These are phyloP conservation scores for Aramus guarauna DNA, from an alignment of 2,113 vertebrate genomes.

Conservation along the genomic window DNA sequence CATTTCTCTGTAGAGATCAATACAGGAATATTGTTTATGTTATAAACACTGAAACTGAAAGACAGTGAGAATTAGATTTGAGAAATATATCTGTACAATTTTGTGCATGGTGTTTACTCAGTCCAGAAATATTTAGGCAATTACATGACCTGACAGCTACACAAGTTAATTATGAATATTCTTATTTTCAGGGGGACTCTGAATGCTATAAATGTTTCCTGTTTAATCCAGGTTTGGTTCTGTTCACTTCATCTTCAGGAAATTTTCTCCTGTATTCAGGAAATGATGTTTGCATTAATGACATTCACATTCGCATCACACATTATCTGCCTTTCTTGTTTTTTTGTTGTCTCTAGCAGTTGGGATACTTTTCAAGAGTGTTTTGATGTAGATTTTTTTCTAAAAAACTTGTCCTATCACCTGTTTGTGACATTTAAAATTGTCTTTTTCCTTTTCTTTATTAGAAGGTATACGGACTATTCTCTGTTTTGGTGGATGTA, in stretches of 20 bases:
- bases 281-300: background rate
- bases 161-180: background rate
- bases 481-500: background rate
- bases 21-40: background rate
- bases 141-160: background rate
- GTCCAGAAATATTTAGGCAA: background rate
- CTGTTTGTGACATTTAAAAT: background rate
- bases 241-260: background rate
- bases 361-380: background rate
- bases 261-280: background rate
- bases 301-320: background rate
- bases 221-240: background rate
- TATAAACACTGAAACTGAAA: background rate
- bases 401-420: background rate
- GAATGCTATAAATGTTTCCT: background rate
- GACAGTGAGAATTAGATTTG: background rate
- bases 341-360: background rate
- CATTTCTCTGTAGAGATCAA: background rate
- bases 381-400: background rate
- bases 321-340: background rate
- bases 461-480: background rate
- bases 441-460: background rate
- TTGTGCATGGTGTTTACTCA: background rate
- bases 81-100: background rate
- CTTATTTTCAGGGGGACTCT: background rate